Evolutionary conservation across 2,113 vertebrate species (phyloP).

Genomic region (Zapornia atra): DNA sequence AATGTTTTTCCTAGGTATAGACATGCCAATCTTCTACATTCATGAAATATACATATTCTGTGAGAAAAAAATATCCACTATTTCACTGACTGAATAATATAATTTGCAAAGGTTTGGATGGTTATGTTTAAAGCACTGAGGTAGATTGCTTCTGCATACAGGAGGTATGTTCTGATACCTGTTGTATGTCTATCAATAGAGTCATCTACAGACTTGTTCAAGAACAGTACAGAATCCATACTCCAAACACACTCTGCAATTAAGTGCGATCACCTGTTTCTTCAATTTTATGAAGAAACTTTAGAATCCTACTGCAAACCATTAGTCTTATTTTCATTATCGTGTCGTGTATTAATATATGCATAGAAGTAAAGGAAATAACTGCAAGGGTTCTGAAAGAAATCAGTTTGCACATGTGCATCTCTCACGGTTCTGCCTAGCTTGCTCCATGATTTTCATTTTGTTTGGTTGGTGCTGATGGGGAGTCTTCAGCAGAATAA

Average conservation of each 20-base stretch:
- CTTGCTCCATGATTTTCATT: neutral
- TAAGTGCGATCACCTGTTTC: neutral
- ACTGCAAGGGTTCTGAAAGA: neutral
- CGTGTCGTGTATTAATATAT: neutral
- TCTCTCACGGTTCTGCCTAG: neutral
- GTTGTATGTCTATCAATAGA: neutral
- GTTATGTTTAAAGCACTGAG: neutral
- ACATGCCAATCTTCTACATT: neutral
- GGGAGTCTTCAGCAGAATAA: neutral
- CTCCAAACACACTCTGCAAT: neutral
- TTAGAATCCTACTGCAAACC: neutral
- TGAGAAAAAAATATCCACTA: neutral
- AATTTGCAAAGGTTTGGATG: neutral
- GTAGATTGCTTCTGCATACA: neutral
- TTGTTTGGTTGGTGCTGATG: neutral
- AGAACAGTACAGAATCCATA: neutral
- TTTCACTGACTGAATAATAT: neutral
- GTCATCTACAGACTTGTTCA: neutral
- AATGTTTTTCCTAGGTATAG: neutral
- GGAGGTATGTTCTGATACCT: neutral
- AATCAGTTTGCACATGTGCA: neutral
- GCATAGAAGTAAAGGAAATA: neutral
- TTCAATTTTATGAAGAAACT: neutral
- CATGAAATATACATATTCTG: neutral
- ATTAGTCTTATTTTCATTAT: neutral